Conservation (phyloP, 2,113 vertebrate genomes). For the Arothron firmamentum region DNA sequence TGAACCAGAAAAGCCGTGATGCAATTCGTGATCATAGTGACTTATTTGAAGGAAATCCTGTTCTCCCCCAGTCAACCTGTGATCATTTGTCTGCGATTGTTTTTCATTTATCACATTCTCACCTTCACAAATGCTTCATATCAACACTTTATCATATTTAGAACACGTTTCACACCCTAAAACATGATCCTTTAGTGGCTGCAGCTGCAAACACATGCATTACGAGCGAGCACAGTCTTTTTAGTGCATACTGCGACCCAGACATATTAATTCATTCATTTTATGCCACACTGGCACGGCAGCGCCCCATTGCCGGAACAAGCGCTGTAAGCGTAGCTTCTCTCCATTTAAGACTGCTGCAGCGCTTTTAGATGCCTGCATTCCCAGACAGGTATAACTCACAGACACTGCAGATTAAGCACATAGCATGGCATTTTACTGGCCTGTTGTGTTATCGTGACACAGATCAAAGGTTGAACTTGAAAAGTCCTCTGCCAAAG, state of each 20-base stretch:
- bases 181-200: background rate
- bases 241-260: constrained; percentile 27
- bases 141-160: constrained; percentile 10
- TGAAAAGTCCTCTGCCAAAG: constrained; percentile 53
- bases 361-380: constrained; percentile 26
- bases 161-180: background rate
- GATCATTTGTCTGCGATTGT: background rate
- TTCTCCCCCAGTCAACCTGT: too few relatives aligned
- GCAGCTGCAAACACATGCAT: background rate
- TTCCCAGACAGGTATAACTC: constrained; percentile 60
- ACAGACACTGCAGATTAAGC: constrained; percentile 39
- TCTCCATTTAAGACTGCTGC: constrained; percentile 40
- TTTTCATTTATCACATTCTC: background rate
- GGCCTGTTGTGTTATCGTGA: constrained; percentile 65
- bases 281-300: constrained; percentile 32
- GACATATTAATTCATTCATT: constrained; percentile 29
- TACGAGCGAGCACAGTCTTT: constrained; percentile 21
- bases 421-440: constrained; percentile 58
- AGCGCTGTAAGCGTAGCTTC: constrained; percentile 33
- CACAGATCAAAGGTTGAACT: constrained; percentile 72
- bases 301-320: constrained; percentile 45
- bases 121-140: background rate
- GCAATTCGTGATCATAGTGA: too few relatives aligned
- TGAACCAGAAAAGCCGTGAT: too few relatives aligned
- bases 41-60: too few relatives aligned